These are phyloP conservation scores for Tenthredo notha DNA, from an alignment of 2,888 invertebrate species.

Conservation along the genomic window DNA sequence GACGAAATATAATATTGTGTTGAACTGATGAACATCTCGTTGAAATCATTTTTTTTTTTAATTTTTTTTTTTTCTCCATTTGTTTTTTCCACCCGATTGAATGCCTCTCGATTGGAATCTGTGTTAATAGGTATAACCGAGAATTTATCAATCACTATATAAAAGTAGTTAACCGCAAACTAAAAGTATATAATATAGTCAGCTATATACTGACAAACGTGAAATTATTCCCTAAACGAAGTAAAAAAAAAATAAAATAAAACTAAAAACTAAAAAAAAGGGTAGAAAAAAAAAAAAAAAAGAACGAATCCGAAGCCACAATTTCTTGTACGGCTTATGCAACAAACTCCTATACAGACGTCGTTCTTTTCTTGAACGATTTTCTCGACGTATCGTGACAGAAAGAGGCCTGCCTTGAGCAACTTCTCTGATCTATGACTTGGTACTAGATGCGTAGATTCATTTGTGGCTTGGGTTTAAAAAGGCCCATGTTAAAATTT, in stretches of 20 bases:
- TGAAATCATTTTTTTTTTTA: neutral
- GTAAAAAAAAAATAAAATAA: neutral
- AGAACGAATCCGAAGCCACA: constrained; percentile 26
- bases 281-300: neutral
- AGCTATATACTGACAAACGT: neutral
- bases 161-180: neutral
- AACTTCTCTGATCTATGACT: constrained; percentile 48
- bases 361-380: constrained; percentile 31
- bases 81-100: constrained; percentile 14
- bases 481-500: constrained; percentile 38
- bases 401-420: constrained; percentile 52
- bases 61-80: neutral
- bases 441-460: constrained; percentile 33
- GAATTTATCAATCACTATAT: constrained; percentile 14
- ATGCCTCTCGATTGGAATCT: constrained; percentile 30
- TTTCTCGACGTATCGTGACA: constrained; percentile 38
- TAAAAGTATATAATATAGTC: neutral
- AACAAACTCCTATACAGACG: constrained; percentile 22
- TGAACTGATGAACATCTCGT: neutral
- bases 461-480: constrained; percentile 41
- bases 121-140: neutral
- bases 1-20: neutral
- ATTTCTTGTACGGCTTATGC: constrained; percentile 41
- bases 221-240: constrained; percentile 9
- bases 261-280: neutral